These are phyloP conservation scores for Panagrolaimus sp. DNA, from an alignment of 1,140 invertebrate species.

Conservation along the genomic window DNA sequence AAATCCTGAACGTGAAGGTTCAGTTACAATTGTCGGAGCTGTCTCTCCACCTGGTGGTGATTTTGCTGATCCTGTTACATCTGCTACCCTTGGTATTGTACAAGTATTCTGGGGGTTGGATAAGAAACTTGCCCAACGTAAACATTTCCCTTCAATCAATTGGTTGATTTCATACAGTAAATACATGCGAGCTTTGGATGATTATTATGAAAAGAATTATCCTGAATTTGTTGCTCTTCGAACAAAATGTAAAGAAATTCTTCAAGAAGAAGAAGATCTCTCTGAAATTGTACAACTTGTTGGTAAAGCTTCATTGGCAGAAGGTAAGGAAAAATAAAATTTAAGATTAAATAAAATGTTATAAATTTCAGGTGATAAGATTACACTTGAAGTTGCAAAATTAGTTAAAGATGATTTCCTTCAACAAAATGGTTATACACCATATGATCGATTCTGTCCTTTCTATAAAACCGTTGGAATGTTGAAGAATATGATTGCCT, in stretches of 20 bases:
- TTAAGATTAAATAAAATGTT: no score
- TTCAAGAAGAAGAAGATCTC: constrained; percentile 96
- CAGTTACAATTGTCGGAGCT: constrained; percentile 97
- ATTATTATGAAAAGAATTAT: constrained; percentile 98
- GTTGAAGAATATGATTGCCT: constrained; percentile 94
- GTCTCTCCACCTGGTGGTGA: constrained; percentile 99
- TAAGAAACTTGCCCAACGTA: constrained; percentile 96
- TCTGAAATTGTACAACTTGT: constrained; percentile 99
- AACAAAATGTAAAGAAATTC: constrained; percentile 81
- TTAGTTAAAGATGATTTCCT: constrained; percentile 98
- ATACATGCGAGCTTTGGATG: constrained; percentile 93
- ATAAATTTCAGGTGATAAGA: no score
- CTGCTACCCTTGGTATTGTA: constrained; percentile 95
- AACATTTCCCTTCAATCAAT: constrained; percentile 99
- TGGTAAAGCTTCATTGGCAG: constrained; percentile 87
- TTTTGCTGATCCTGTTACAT: constrained; percentile 99
- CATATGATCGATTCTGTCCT: constrained; percentile 96
- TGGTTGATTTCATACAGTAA: constrained; percentile 99
- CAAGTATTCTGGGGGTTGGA: constrained; percentile 99
- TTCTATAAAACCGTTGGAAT: constrained; percentile 99
- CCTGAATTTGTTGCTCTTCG: constrained; percentile 87
- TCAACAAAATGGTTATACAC: constrained; percentile 84
- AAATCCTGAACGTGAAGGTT: constrained; percentile 93
- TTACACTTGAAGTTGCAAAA: constrained; percentile 96
- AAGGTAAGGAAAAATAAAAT: no score